phyloP scores from a whole-genome alignment of 2,888 invertebrate genomes.

The Antitype chi region DNA sequence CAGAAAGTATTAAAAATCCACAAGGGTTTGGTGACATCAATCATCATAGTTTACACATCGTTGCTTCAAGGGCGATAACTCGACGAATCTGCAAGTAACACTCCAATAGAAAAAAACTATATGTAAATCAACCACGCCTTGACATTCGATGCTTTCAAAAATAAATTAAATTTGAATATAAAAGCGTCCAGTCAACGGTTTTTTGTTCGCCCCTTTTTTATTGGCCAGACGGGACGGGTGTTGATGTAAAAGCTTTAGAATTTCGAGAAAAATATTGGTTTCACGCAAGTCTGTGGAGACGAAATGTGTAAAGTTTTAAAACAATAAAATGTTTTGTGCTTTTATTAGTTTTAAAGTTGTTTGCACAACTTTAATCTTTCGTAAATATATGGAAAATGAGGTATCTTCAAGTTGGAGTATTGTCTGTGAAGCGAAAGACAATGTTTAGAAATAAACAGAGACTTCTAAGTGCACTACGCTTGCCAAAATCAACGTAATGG shows the following conservation, averaged over 20 bases:
- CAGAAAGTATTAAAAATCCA: constrained; percentile 56
- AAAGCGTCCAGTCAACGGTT: constrained; percentile 53
- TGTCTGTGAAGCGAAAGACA: background rate
- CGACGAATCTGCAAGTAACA: constrained; percentile 42
- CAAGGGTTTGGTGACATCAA: constrained; percentile 51
- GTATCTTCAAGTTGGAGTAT: background rate
- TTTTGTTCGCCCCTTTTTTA: constrained; percentile 47
- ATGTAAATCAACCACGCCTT: constrained; percentile 44
- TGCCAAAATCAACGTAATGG: background rate
- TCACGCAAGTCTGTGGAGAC: constrained; percentile 5
- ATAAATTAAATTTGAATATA: constrained; percentile 53
- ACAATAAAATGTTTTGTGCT: constrained; percentile 34
- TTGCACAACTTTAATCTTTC: background rate
- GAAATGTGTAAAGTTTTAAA: constrained; percentile 22
- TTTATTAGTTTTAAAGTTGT: constrained; percentile 30
- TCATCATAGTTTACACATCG: constrained; percentile 51
- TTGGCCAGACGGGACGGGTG: constrained; percentile 33
- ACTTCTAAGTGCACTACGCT: background rate
- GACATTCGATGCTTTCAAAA: constrained; percentile 48
- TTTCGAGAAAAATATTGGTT: constrained; percentile 26
- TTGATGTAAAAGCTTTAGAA: constrained; percentile 33
- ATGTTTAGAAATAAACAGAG: background rate
- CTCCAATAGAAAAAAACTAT: constrained; percentile 42
- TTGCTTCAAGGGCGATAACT: constrained; percentile 47
- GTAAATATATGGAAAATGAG: background rate